These are phyloP conservation scores for Tetragonisca angustula DNA, from an alignment of 2,888 invertebrate species.

Conservation along the genomic window DNA sequence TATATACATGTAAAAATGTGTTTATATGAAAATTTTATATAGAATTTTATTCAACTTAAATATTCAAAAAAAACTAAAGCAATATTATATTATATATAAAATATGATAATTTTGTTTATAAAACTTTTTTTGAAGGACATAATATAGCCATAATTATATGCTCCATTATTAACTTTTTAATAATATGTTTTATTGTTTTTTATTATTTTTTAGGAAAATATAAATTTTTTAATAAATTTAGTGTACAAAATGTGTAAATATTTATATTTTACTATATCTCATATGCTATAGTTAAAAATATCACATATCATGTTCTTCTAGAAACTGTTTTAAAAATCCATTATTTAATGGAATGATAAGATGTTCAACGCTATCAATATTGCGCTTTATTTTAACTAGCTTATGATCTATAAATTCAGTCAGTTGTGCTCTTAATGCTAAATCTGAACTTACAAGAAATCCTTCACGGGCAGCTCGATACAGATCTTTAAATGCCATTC, in stretches of 20 bases:
- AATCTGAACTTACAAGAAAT: conserved; percentile 96
- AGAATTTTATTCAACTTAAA: too few species aligned
- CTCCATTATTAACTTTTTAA: neutral
- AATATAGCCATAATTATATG: neutral
- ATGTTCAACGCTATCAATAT: conserved; percentile 92
- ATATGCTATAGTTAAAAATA: neutral
- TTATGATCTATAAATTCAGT: conserved; percentile 98
- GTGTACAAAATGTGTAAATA: neutral
- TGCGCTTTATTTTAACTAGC: conserved; percentile 92
- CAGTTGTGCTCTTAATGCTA: conserved; percentile 94
- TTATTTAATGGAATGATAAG: conserved; percentile 92
- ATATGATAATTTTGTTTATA: neutral
- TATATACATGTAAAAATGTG: too few species aligned
- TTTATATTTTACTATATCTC: neutral
- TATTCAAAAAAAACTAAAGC: too few species aligned
- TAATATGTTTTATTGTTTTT: conserved; percentile 19
- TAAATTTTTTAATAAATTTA: conserved; percentile 12
- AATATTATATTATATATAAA: neutral
- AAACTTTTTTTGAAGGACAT: neutral
- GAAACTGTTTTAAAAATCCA: conserved; percentile 90
- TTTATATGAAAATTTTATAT: too few species aligned
- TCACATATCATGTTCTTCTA: conserved; percentile 86
- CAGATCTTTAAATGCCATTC: conserved; percentile 94
- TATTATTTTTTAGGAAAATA: conserved; percentile 12
- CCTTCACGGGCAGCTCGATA: conserved; percentile 94